These are phyloP conservation scores for Crepidodera aurea DNA, from an alignment of 2,888 invertebrate species.

Conservation along the genomic window DNA sequence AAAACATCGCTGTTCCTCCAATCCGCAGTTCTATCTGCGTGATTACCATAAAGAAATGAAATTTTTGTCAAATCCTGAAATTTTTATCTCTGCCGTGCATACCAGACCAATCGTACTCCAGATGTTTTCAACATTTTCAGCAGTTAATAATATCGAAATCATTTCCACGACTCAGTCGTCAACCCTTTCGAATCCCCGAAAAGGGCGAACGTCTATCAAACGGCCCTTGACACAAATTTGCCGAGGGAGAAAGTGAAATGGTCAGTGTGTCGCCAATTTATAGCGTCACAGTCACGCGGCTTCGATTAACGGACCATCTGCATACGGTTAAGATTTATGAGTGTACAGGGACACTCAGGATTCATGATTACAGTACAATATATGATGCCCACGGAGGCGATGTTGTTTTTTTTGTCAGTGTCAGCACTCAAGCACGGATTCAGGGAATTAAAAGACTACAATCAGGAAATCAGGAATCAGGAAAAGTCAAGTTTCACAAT, in stretches of 20 bases:
- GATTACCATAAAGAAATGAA: conserved; percentile 13
- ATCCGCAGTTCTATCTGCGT: not conserved
- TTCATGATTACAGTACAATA: not conserved
- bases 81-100: conserved; percentile 11
- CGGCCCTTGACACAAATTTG: conserved; percentile 10
- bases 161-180: conserved; percentile 9
- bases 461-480: too few species aligned
- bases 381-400: too few species aligned
- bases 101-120: conserved; percentile 12
- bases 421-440: too few species aligned
- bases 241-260: conserved; percentile 8
- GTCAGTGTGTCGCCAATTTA: not conserved
- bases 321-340: not conserved
- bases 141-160: conserved; percentile 26
- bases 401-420: too few species aligned
- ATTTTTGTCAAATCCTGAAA: conserved; percentile 14
- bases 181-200: conserved; percentile 19
- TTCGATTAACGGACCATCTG: conserved; percentile 2
- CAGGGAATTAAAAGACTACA: too few species aligned
- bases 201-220: conserved; percentile 14
- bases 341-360: not conserved
- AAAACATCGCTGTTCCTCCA: not conserved
- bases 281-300: conserved; percentile 1
- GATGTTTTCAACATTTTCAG: conserved; percentile 21
- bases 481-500: too few species aligned